phyloP scores from a whole-genome alignment of 2,113 vertebrate species.

The Pimephales promelas region DNA sequence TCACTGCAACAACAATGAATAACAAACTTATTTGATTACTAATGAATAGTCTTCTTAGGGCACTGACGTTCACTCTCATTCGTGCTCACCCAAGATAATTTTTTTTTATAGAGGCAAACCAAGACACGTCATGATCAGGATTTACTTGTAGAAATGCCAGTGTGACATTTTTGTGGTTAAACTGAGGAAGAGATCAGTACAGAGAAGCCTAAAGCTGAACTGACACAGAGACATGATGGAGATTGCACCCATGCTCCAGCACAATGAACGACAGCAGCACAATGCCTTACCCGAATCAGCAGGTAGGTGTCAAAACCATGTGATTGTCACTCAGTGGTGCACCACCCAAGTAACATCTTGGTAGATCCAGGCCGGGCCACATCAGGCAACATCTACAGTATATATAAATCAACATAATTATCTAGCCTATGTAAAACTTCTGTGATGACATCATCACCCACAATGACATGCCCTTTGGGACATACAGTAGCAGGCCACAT shows the following conservation, averaged over 20 bases:
- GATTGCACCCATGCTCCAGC: background rate
- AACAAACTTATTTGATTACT: background rate
- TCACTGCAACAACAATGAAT: background rate
- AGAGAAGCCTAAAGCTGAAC: constrained; percentile 21
- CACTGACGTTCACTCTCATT: constrained; percentile 4
- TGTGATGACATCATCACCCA: constrained; percentile 29
- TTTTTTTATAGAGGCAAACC: constrained; percentile 41
- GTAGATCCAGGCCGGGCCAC: background rate
- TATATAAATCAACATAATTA: constrained; percentile 42
- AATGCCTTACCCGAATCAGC: background rate
- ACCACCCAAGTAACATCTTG: constrained; percentile 20
- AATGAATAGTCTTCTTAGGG: background rate
- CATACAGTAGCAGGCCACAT: background rate
- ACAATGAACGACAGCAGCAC: constrained; percentile 7
- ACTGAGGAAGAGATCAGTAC: constrained; percentile 19
- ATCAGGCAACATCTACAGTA: constrained; percentile 47
- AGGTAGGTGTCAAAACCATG: constrained; percentile 35
- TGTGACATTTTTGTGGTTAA: constrained; percentile 27
- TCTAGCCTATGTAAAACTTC: constrained; percentile 24
- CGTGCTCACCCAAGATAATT: constrained; percentile 40
- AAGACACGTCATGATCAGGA: constrained; percentile 42
- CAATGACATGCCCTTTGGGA: constrained; percentile 35
- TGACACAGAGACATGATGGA: constrained; percentile 15
- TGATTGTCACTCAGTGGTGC: constrained; percentile 8
- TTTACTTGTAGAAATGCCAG: constrained; percentile 44